Conservation (phyloP, 2,113 vertebrate species). For the Apaloderma vittatum region DNA sequence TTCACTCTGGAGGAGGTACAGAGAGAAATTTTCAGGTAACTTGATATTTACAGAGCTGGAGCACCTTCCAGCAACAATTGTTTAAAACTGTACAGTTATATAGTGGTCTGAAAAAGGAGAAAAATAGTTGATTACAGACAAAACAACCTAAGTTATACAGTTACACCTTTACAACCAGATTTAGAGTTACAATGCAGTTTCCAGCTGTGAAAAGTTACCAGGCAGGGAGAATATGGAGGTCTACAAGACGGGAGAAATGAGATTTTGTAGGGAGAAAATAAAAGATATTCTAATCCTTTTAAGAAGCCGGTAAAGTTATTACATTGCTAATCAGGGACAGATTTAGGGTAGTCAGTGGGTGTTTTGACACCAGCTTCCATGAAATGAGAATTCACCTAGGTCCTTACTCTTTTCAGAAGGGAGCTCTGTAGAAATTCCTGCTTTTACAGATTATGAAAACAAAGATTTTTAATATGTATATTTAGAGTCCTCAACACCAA, state of each 20-base stretch:
- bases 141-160: not conserved
- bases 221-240: not conserved
- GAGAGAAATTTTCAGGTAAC: conserved; percentile 10
- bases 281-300: not conserved
- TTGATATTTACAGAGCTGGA: conserved; percentile 2
- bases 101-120: not conserved
- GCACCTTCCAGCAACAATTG: not conserved
- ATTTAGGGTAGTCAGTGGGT: not conserved
- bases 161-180: not conserved
- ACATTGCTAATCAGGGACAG: not conserved
- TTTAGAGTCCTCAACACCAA: not conserved
- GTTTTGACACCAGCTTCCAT: not conserved
- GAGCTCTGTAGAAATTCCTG: not conserved
- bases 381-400: not conserved
- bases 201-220: not conserved
- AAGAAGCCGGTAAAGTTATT: not conserved
- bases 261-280: not conserved
- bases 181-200: not conserved
- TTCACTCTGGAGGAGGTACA: not conserved
- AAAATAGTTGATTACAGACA: not conserved
- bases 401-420: not conserved
- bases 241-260: not conserved
- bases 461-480: conserved; percentile 30
- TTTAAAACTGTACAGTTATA: not conserved
- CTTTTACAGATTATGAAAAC: conserved; percentile 26